Evolutionary conservation across 2,888 invertebrate genomes (phyloP).

Genomic region (Boloria selene): DNA sequence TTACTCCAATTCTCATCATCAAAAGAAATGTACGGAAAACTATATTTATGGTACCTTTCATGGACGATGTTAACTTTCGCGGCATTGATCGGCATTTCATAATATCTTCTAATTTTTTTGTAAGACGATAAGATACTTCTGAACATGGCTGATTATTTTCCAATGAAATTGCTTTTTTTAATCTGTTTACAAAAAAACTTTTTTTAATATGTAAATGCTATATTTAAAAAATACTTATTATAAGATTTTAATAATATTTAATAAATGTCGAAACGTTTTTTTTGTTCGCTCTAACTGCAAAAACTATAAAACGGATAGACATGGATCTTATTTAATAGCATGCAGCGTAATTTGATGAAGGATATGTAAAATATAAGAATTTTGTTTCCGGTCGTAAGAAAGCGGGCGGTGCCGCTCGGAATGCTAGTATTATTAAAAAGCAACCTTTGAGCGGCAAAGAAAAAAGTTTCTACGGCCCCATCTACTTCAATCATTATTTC

Average conservation of each 20-base stretch:
- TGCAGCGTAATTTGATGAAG: not conserved
- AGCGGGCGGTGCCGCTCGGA: no score
- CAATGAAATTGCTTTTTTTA: conserved; percentile 55
- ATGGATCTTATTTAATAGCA: no score
- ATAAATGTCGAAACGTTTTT: no score
- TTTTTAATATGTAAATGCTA: not conserved
- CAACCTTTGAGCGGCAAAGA: conserved; percentile 73
- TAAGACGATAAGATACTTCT: conserved; percentile 50
- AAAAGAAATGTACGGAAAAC: not conserved
- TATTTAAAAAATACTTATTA: not conserved
- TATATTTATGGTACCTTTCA: conserved; percentile 58
- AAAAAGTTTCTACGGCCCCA: conserved; percentile 59
- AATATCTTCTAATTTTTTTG: conserved; percentile 62
- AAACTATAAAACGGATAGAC: no score
- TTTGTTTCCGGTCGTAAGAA: no score
- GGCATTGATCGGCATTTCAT: conserved; percentile 57
- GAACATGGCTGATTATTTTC: conserved; percentile 51
- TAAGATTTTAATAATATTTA: not conserved
- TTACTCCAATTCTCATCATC: not conserved
- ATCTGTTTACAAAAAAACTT: conserved; percentile 42
- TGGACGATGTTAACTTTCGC: conserved; percentile 56
- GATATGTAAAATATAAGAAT: not conserved
- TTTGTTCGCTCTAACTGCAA: no score
- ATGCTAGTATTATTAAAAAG: no score
- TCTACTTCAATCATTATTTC: conserved; percentile 62